Conservation (phyloP, 2,888 invertebrate genomes). For the Nesidiocoris tenuis region DNA sequence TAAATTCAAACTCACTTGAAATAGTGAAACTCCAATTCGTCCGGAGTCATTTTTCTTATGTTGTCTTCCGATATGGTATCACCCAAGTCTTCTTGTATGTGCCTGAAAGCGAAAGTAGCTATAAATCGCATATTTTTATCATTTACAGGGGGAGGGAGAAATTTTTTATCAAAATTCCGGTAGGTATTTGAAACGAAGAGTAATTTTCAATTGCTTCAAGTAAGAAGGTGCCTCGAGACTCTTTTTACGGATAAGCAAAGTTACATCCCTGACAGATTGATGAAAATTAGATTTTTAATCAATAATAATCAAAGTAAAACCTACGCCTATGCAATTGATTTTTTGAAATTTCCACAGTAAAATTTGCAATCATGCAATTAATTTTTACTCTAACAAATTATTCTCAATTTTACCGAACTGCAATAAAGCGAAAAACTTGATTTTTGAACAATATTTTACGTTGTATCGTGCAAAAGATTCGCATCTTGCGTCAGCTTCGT, state of each 20-base stretch:
- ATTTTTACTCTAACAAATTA: too few species aligned
- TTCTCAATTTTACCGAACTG: neutral
- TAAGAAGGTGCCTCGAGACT: too few species aligned
- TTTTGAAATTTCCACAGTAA: too few species aligned
- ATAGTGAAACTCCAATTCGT: constrained; percentile 82
- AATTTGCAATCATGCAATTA: too few species aligned
- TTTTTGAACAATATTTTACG: constrained; percentile 56
- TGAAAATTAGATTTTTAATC: too few species aligned
- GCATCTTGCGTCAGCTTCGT: constrained; percentile 69
- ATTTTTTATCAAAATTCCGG: too few species aligned
- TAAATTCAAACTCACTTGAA: constrained; percentile 69
- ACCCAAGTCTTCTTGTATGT: constrained; percentile 74
- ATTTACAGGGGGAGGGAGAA: neutral
- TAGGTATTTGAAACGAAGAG: too few species aligned
- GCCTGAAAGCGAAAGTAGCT: constrained; percentile 59
- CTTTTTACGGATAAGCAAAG: too few species aligned
- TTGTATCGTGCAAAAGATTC: constrained; percentile 71
- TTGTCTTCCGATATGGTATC: constrained; percentile 62
- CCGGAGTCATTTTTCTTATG: constrained; percentile 73
- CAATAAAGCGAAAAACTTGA: neutral
- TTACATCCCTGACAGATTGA: too few species aligned
- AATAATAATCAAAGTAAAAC: too few species aligned
- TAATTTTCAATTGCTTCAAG: too few species aligned
- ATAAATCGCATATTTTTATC: constrained; percentile 1
- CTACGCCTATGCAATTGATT: too few species aligned